Conservation (phyloP, 2,797 vertebrate genomes). For the Mormyrus proboscirostris region DNA sequence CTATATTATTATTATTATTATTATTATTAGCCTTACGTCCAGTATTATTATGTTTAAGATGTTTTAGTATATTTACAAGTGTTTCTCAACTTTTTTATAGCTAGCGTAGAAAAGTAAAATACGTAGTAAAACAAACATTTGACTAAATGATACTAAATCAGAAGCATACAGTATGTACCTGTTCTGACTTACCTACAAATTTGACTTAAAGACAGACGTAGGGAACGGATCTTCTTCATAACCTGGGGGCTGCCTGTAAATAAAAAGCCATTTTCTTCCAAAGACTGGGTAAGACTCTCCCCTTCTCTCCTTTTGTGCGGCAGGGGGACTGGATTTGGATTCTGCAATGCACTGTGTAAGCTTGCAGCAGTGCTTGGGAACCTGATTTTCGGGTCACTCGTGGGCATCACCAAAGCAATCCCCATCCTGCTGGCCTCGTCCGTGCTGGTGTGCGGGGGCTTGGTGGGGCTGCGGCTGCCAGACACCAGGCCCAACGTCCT, state of each 20-base stretch:
- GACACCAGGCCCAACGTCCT: constrained; percentile 81
- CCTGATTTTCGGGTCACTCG: constrained; percentile 91
- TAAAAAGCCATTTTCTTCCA: background rate
- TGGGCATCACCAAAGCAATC: constrained; percentile 87
- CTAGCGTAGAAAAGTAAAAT: background rate
- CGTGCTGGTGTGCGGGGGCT: constrained; percentile 84
- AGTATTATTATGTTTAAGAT: background rate
- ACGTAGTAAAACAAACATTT: background rate
- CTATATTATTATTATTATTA: background rate
- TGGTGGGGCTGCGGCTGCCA: constrained; percentile 88
- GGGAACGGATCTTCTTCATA: background rate
- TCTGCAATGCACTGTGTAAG: constrained; percentile 93
- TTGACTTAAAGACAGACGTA: background rate
- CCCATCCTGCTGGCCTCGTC: constrained; percentile 91
- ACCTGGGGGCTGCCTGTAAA: background rate
- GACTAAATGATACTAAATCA: background rate
- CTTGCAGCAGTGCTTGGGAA: constrained; percentile 90
- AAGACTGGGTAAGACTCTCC: background rate
- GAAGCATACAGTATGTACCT: background rate
- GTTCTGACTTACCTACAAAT: background rate
- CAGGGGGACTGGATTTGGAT: constrained; percentile 93
- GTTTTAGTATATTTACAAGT: background rate
- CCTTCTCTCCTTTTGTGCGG: constrained; percentile 29
- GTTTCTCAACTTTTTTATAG: background rate
- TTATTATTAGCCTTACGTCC: background rate